Conservation (phyloP, 2,888 invertebrate species). For the Sympetrum striolatum region DNA sequence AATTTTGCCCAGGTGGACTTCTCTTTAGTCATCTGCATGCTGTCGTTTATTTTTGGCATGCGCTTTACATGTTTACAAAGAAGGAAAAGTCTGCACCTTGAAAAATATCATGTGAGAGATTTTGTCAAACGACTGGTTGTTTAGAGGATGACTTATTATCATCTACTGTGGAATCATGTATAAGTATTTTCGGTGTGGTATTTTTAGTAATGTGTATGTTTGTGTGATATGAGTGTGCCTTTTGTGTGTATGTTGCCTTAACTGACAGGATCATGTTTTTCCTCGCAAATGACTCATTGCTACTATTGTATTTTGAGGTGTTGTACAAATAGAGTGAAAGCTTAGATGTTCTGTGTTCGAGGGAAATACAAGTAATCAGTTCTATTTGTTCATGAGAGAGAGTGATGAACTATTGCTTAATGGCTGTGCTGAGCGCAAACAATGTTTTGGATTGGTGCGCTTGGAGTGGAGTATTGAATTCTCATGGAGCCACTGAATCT, state of each 20-base stretch:
- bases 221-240: constrained; percentile 44
- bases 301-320: constrained; percentile 17
- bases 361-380: background rate
- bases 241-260: constrained; percentile 41
- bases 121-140: constrained; percentile 17
- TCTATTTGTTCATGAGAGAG: background rate
- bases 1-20: background rate
- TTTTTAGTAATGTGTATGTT: constrained; percentile 37
- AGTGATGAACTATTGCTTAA: background rate
- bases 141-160: background rate
- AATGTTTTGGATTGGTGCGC: constrained; percentile 1
- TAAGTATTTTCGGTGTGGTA: constrained; percentile 38
- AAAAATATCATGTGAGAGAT: background rate
- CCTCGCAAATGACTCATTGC: constrained; percentile 26
- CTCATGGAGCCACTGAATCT: constrained; percentile 3
- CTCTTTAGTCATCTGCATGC: background rate
- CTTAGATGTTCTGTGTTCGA: background rate
- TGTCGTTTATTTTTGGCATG: background rate
- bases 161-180: constrained; percentile 22
- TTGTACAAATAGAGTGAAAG: background rate
- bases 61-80: constrained; percentile 14
- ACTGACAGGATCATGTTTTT: constrained; percentile 28
- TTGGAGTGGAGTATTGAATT: background rate
- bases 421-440: constrained; percentile 21
- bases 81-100: constrained; percentile 23